Conservation (phyloP, 1,140 invertebrate species). For the Diuraphis noxia region DNA sequence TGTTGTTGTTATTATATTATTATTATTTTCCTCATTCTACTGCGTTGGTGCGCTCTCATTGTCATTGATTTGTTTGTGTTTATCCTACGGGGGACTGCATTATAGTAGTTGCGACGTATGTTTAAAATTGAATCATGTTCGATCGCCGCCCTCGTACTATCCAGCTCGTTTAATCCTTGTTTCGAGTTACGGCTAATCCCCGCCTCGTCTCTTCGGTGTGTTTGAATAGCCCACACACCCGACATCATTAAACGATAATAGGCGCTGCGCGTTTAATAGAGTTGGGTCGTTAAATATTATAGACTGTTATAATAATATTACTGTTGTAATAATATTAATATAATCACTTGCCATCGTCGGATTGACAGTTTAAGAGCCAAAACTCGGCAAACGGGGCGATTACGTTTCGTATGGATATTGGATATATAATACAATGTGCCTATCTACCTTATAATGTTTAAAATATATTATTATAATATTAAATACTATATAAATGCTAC, state of each 20-base stretch:
- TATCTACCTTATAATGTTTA: too few species aligned
- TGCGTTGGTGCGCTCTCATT: not conserved
- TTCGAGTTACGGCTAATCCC: slow-evolving; percentile 50
- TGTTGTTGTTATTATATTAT: not conserved
- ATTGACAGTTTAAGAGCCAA: not conserved
- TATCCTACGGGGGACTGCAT: not conserved
- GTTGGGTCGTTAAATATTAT: not conserved
- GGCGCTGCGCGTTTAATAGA: not conserved
- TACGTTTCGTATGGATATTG: not conserved
- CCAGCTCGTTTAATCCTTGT: slow-evolving; percentile 39
- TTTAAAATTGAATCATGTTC: slow-evolving; percentile 38
- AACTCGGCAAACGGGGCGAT: not conserved
- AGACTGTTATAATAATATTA: not conserved
- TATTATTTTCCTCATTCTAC: not conserved
- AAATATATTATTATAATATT: too few species aligned
- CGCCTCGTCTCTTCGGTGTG: not conserved
- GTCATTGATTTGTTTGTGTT: slow-evolving; percentile 30
- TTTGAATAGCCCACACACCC: slow-evolving; percentile 30
- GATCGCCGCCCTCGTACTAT: not conserved
- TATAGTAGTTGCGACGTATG: not conserved
- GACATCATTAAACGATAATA: not conserved
- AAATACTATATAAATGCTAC: too few species aligned
- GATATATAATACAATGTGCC: too few species aligned
- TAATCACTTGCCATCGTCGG: not conserved
- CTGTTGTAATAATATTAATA: not conserved